A percentile compares a stretch with the other conserved stretches of the same genome.
These are phyloP conservation scores for Aurelia sp. DNA, from an alignment of 30 jellyfish, hydroid and myxozoan genomes.

Conservation along the genomic window DNA sequence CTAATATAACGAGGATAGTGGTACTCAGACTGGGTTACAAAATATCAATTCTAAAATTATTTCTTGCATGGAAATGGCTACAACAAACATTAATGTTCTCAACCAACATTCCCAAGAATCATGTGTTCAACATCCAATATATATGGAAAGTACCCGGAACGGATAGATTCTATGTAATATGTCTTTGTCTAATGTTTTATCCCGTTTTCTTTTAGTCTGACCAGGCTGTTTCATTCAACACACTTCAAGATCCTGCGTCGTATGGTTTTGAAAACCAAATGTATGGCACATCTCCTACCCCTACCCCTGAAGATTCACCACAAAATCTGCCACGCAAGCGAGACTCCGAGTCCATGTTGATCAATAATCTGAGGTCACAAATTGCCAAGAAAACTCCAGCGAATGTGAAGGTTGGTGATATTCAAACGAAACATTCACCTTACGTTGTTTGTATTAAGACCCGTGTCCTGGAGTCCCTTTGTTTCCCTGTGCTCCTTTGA, in stretches of 20 bases:
- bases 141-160: neutral
- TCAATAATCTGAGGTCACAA: slow-evolving; percentile 2
- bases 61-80: no score
- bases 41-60: no score
- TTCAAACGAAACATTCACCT: neutral
- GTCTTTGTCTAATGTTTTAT: neutral
- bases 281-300: neutral
- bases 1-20: no score
- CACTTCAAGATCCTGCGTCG: neutral
- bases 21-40: no score
- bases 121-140: no score
- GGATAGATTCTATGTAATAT: no score
- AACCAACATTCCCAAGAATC: no score
- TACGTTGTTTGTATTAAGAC: neutral
- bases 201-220: slow-evolving; percentile 26
- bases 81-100: no score
- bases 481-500: no score
- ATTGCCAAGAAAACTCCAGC: neutral
- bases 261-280: slow-evolving; percentile 10
- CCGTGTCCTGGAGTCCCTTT: no score
- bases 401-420: neutral
- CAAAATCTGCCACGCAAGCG: slow-evolving; percentile 11
- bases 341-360: neutral
- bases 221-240: neutral
- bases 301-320: slow-evolving; percentile 29